These are phyloP conservation scores for Orius laevigatus DNA, from an alignment of 1,140 invertebrate species.

Conservation along the genomic window DNA sequence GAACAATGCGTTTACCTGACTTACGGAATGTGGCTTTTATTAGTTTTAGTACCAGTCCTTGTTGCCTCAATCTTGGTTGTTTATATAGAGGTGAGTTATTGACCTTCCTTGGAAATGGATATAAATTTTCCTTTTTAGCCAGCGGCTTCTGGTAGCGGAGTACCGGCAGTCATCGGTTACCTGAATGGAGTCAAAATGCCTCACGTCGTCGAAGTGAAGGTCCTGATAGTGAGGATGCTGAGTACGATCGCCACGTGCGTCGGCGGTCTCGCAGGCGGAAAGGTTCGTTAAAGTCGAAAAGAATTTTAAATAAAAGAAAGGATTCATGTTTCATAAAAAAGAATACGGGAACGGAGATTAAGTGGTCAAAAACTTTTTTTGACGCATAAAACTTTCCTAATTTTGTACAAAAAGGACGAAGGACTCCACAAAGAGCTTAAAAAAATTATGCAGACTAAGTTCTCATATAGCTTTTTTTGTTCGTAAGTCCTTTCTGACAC, in stretches of 20 bases:
- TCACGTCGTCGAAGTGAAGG: slow-evolving; percentile 82
- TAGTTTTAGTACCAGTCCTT: slow-evolving; percentile 63
- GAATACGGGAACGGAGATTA: too few species aligned
- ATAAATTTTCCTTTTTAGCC: slow-evolving; percentile 37
- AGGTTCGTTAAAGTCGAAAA: slow-evolving; percentile 37
- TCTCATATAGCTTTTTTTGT: too few species aligned
- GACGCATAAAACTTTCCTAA: too few species aligned
- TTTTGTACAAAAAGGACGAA: too few species aligned
- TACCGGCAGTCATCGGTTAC: slow-evolving; percentile 97
- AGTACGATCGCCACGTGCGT: slow-evolving; percentile 88
- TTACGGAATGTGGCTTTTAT: slow-evolving; percentile 58
- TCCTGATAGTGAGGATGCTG: slow-evolving; percentile 74
- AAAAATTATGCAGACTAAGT: too few species aligned
- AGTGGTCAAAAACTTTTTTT: too few species aligned
- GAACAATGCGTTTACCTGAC: slow-evolving; percentile 51
- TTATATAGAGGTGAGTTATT: slow-evolving; percentile 55
- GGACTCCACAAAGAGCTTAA: too few species aligned
- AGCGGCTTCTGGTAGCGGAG: slow-evolving; percentile 91
- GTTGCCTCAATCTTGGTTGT: slow-evolving; percentile 71
- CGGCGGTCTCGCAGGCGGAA: slow-evolving; percentile 90
- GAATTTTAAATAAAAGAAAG: slow-evolving; percentile 5
- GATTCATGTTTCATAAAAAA: background rate
- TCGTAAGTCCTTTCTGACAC: too few species aligned
- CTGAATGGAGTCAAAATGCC: slow-evolving; percentile 94
- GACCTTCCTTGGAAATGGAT: slow-evolving; percentile 7